Evolutionary conservation across 2,888 invertebrate species (phyloP).

Genomic region (Drosophila formosana): DNA sequence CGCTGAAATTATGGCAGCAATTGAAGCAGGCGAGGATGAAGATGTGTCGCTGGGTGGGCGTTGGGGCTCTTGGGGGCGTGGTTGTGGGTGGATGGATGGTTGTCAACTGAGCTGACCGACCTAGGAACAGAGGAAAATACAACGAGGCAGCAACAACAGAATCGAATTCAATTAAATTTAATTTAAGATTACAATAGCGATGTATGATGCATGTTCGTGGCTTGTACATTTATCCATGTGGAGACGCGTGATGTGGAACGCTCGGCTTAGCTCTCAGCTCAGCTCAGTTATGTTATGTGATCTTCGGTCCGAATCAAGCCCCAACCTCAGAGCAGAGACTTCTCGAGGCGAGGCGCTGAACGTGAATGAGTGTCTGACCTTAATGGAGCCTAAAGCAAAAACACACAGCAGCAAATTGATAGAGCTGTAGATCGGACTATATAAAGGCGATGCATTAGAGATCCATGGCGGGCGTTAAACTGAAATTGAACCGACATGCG

Average conservation of each 20-base stretch:
- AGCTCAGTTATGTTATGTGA: slow-evolving; percentile 15
- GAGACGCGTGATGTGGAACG: slow-evolving; percentile 48
- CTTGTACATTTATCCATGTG: slow-evolving; percentile 18
- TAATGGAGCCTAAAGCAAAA: slow-evolving; percentile 71
- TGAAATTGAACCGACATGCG: slow-evolving; percentile 40
- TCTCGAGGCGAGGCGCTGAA: slow-evolving; percentile 53
- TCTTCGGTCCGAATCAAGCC: slow-evolving; percentile 26
- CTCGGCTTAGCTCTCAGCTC: slow-evolving; percentile 19
- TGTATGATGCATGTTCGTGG: slow-evolving; percentile 15
- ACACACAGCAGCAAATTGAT: slow-evolving; percentile 22
- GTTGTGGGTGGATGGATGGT: slow-evolving; percentile 46
- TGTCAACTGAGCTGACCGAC: slow-evolving; percentile 46
- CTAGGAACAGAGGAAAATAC: slow-evolving; percentile 51
- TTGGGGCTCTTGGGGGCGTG: slow-evolving; percentile 40
- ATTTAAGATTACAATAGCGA: slow-evolving; percentile 81
- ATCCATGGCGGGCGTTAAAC: slow-evolving; percentile 37
- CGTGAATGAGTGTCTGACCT: slow-evolving; percentile 80
- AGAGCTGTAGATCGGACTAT: not conserved
- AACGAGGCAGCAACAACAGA: slow-evolving; percentile 49
- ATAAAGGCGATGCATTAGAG: slow-evolving; percentile 49
- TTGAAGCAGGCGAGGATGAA: slow-evolving; percentile 22
- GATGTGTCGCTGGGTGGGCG: slow-evolving; percentile 36
- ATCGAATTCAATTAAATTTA: slow-evolving; percentile 84
- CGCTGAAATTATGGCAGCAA: slow-evolving; percentile 25
- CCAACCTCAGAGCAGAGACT: slow-evolving; percentile 8